Evolutionary conservation across 1,140 invertebrate genomes (phyloP), one percentile per base, ranked within the genome.

Genomic region (Drosophila varians): DNA sequence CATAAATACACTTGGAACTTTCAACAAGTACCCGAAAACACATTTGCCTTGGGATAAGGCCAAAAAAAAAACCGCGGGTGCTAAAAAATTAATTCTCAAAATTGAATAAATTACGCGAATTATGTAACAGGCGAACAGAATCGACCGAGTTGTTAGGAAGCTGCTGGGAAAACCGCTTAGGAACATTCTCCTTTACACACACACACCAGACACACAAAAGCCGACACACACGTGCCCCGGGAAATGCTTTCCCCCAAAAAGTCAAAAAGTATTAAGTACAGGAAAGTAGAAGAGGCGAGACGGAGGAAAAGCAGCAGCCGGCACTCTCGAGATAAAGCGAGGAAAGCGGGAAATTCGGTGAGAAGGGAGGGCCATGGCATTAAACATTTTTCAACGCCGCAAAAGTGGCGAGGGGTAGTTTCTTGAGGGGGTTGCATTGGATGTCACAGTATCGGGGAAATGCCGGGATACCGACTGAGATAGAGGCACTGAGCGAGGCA

Each of bases 31-130:
- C 6, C 5, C 12, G 34, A 26, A 31, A 36, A 47, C 19, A 16
- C 28, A 56, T 18, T 25, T 12, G 9, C 6, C 7, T 4, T 14
- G 14, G 2, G 7, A 28, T 7, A 28, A 14, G 8, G 12, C 36
- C 45, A 16, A 34, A 36, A 21, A 36, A 21, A 51, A 71, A 80
- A 80, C 14, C 58, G 62, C 66, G 74, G 60, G 54, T 77, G 45
- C 65, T 79, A 89, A 89, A 89, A 89, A 89, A 75, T 86, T 84
- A 87, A 90, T 90, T 88, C 84, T 68, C 70, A 89, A 88, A 90
- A 90, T 90, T 90, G 88, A 90, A 90, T 90, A 90, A 90, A 90
- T 90, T 90, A 90, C 88, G 88, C 87, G 88, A 90, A 90, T 90
- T 75, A 87, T 62, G 70, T 84, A 90, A 61, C 83, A 88, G 88